Evolutionary conservation across 2,888 invertebrate species (phyloP).

Genomic region (Cynaeus angustus): DNA sequence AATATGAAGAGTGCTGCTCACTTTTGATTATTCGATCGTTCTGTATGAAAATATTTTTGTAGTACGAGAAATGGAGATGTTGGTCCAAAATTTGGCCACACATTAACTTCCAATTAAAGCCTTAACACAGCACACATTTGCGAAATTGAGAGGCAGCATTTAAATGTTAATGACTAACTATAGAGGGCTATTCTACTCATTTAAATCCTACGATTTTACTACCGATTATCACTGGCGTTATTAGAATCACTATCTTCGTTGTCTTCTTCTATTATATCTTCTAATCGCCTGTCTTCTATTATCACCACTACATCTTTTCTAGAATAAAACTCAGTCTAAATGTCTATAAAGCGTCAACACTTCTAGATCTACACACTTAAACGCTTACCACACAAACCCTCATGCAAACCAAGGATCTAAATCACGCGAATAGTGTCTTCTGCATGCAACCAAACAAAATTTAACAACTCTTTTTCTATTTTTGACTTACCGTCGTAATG

Average conservation of each 20-base stretch:
- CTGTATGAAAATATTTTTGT: slow-evolving; percentile 38
- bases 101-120: slow-evolving; percentile 48
- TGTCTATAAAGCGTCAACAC: slow-evolving; percentile 24
- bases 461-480: neutral
- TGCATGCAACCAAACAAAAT: slow-evolving; percentile 58
- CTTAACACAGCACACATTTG: slow-evolving; percentile 50
- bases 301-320: slow-evolving; percentile 68
- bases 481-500: slow-evolving; percentile 65
- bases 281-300: slow-evolving; percentile 67
- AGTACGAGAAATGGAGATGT: slow-evolving; percentile 25
- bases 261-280: slow-evolving; percentile 69
- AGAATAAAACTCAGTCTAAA: slow-evolving; percentile 63
- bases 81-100: slow-evolving; percentile 51
- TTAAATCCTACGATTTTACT: slow-evolving; percentile 48
- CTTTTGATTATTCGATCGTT: slow-evolving; percentile 38
- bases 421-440: slow-evolving; percentile 65
- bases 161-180: slow-evolving; percentile 14
- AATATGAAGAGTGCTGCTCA: slow-evolving; percentile 33
- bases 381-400: slow-evolving; percentile 49
- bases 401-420: slow-evolving; percentile 68
- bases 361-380: neutral
- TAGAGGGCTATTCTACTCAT: slow-evolving; percentile 7
- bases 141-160: slow-evolving; percentile 38
- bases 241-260: slow-evolving; percentile 66
- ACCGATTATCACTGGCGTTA: slow-evolving; percentile 53